These are phyloP conservation scores for Drepanosiphum platanoidis DNA, from an alignment of 2,888 invertebrate species.

Conservation along the genomic window DNA sequence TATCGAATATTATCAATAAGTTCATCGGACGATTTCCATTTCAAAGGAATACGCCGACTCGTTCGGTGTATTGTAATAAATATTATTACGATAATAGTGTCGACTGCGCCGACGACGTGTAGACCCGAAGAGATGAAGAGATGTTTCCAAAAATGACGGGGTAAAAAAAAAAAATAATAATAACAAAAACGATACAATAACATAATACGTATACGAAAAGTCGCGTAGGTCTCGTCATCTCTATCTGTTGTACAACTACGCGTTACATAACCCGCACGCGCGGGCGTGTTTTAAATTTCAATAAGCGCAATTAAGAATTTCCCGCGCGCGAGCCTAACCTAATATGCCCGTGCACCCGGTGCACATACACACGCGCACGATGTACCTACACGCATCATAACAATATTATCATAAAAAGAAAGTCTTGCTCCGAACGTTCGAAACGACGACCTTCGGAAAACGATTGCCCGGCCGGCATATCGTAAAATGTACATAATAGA, in stretches of 20 bases:
- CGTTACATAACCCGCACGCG: background rate
- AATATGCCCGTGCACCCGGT: background rate
- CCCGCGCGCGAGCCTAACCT: background rate
- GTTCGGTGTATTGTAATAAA: too few species aligned
- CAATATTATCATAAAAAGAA: constrained; percentile 30
- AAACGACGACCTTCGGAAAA: constrained; percentile 31
- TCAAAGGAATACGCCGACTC: too few species aligned
- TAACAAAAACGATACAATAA: background rate
- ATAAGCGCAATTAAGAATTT: background rate
- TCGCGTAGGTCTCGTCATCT: background rate
- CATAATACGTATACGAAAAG: background rate
- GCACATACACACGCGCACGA: too few species aligned
- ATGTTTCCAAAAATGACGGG: background rate
- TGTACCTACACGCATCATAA: background rate
- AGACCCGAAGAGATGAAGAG: too few species aligned
- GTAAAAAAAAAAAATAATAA: background rate
- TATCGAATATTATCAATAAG: too few species aligned
- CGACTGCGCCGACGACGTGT: too few species aligned
- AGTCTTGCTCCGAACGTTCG: background rate
- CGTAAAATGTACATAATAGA: background rate
- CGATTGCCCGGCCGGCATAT: background rate
- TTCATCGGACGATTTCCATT: too few species aligned
- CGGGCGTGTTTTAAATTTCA: constrained; percentile 1
- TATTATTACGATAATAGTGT: too few species aligned
- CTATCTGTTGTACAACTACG: background rate